phyloP scores from a whole-genome alignment of 2,113 vertebrate species.

The Labrus mixtus region DNA sequence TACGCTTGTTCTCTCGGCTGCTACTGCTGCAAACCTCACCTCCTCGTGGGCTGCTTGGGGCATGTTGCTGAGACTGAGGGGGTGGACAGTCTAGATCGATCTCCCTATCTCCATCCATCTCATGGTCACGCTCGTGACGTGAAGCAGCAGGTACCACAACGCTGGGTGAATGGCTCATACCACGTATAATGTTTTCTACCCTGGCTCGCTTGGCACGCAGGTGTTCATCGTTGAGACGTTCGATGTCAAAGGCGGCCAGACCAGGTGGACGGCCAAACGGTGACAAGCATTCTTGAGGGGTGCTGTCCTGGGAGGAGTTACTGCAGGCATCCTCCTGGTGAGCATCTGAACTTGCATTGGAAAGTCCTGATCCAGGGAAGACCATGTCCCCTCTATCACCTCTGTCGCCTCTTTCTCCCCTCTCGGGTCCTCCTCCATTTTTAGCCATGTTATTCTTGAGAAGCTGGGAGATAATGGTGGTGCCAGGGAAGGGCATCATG shows the following conservation, averaged over 20 bases:
- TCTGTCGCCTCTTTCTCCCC: constrained; percentile 88
- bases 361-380: constrained; percentile 95
- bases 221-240: constrained; percentile 97
- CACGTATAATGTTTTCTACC: constrained; percentile 99
- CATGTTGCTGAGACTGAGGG: constrained; percentile 86
- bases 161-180: constrained; percentile 98
- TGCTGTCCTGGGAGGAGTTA: constrained; percentile 98
- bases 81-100: constrained; percentile 76
- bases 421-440: constrained; percentile 89
- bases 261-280: constrained; percentile 93
- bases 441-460: constrained; percentile 99
- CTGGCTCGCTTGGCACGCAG: constrained; percentile 98
- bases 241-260: constrained; percentile 93
- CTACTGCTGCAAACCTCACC: constrained; percentile 82
- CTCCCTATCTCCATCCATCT: constrained; percentile 85
- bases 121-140: constrained; percentile 91
- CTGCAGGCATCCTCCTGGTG: constrained; percentile 98
- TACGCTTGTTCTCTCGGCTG: constrained; percentile 98
- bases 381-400: constrained; percentile 85
- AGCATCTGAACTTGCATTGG: constrained; percentile 94
- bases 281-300: constrained; percentile 96
- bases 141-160: constrained; percentile 86
- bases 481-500: constrained; percentile 99
- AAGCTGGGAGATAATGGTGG: constrained; percentile 99
- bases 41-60: constrained; percentile 90